A percentile compares a stretch with the other conserved stretches of the same genome.
These are phyloP conservation scores for Drosophila aff. DNA, from an alignment of 1,140 invertebrate genomes.

Conservation along the genomic window DNA sequence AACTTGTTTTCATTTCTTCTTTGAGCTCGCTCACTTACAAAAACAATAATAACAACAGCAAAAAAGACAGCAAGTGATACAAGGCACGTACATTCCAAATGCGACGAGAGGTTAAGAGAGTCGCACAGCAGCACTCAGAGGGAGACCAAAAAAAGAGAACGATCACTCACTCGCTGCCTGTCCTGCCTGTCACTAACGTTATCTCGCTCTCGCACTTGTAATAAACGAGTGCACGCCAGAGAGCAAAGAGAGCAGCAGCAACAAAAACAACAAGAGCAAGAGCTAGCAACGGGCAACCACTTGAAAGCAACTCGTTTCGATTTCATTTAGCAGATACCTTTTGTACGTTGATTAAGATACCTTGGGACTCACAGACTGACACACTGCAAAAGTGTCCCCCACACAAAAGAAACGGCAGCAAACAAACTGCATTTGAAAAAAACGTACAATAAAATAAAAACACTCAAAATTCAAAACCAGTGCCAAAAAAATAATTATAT, in stretches of 20 bases:
- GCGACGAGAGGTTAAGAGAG: conserved; percentile 57
- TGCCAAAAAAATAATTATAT: conserved; percentile 42
- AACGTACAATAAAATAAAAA: conserved; percentile 21
- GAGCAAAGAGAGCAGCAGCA: conserved; percentile 48
- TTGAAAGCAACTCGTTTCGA: conserved; percentile 84
- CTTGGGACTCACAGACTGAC: conserved; percentile 63
- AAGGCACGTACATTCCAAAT: conserved; percentile 73
- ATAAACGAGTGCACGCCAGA: conserved; percentile 75
- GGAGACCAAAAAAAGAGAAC: conserved; percentile 31
- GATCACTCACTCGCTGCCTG: conserved; percentile 64
- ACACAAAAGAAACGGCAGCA: conserved; percentile 62
- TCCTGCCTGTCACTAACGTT: conserved; percentile 31
- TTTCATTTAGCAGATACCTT: conserved; percentile 85
- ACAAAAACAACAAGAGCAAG: conserved; percentile 36
- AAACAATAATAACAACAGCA: conserved; percentile 34
- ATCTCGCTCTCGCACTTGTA: conserved; percentile 65
- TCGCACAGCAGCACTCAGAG: conserved; percentile 7
- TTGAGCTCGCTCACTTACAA: conserved; percentile 62
- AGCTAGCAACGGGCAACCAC: conserved; percentile 74
- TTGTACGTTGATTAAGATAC: conserved; percentile 84
- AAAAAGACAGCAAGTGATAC: conserved; percentile 68
- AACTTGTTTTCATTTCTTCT: conserved; percentile 78
- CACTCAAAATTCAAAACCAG: conserved; percentile 51
- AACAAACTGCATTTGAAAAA: conserved; percentile 44
- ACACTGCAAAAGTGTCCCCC: conserved; percentile 47